A percentile compares a stretch with the other conserved stretches of the same genome.
Evolutionary conservation across 2,797 vertebrate species (phyloP).

Genomic region (Phyllotis vaccarum): DNA sequence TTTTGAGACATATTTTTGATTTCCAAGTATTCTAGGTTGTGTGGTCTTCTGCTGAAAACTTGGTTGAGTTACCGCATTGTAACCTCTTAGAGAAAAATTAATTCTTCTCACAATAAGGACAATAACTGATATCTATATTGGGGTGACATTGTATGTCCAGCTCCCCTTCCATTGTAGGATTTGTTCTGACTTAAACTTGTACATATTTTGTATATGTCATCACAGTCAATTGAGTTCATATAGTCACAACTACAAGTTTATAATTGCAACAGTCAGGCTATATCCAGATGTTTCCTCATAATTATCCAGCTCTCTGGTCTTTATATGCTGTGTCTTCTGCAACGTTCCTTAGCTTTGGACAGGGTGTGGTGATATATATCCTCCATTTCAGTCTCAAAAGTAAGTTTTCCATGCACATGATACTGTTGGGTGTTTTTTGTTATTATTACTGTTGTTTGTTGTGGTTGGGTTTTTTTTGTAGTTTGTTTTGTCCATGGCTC

Average conservation of each 20-base stretch:
- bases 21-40: not conserved
- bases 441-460: not conserved
- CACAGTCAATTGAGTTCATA: not conserved
- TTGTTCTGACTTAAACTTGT: not conserved
- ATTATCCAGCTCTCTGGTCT: not conserved
- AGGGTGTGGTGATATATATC: too few relatives aligned
- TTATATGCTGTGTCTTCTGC: not conserved
- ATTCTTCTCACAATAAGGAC: rapidly evolving
- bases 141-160: not conserved
- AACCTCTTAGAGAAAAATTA: not conserved
- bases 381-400: not conserved
- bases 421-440: not conserved
- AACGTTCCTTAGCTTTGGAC: not conserved
- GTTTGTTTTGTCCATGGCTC: not conserved
- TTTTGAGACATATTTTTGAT: not conserved
- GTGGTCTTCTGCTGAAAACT: not conserved
- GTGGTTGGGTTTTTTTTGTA: not conserved
- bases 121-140: not conserved
- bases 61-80: not conserved
- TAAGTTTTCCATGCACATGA: not conserved
- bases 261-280: not conserved
- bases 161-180: not conserved
- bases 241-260: too few relatives aligned
- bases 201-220: not conserved
- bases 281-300: not conserved